phyloP scores from a whole-genome alignment of 23 tunicate genomes.

The Corella eumyota region DNA sequence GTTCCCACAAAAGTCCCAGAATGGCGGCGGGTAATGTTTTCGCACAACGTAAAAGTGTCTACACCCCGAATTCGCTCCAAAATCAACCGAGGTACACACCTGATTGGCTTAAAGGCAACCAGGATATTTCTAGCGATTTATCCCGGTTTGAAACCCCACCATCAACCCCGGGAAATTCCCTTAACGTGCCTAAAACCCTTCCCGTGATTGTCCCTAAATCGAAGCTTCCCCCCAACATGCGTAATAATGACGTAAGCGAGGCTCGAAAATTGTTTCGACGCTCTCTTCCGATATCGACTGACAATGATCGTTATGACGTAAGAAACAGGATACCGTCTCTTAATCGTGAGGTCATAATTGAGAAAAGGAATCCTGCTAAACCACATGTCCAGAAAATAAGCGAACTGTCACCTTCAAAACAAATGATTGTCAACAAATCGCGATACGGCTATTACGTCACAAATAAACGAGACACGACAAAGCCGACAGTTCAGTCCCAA shows the following conservation, averaged over 20 bases:
- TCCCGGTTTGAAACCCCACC: conserved; percentile 1
- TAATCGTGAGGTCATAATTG: no score
- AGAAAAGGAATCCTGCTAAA: no score
- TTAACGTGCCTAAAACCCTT: conserved; percentile 7
- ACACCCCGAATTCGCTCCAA: conserved; percentile 3
- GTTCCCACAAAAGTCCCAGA: conserved; percentile 8
- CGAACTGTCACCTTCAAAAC: neutral
- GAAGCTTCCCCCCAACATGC: no score
- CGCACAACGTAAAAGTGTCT: conserved; percentile 3
- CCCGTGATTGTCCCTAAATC: conserved; percentile 15
- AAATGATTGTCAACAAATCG: conserved; percentile 13
- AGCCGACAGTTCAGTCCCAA: no score
- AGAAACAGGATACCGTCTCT: no score
- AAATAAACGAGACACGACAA: no score
- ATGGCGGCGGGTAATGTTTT: conserved; percentile 8
- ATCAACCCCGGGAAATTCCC: neutral
- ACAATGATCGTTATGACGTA: no score
- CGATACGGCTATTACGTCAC: conserved; percentile 16
- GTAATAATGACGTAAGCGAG: no score
- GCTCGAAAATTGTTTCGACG: no score
- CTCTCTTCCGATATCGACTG: neutral
- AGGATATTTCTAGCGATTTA: neutral
- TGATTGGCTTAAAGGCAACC: conserved; percentile 9
- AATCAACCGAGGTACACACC: conserved; percentile 5
- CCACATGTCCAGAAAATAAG: no score